phyloP scores from a whole-genome alignment of 2,888 invertebrate genomes.

The Strigamia crassipes region DNA sequence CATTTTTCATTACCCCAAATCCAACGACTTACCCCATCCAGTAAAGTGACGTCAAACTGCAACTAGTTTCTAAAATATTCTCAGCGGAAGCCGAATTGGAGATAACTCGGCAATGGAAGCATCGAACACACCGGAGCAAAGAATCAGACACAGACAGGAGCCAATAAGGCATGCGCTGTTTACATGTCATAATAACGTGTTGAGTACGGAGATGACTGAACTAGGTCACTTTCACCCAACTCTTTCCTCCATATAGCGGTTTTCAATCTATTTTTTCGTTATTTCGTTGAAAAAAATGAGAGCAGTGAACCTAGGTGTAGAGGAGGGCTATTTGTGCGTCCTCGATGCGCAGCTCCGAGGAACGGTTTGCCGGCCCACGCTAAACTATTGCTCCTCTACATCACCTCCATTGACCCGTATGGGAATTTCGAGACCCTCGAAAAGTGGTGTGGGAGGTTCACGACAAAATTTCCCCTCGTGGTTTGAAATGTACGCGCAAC shows the following conservation, averaged over 20 bases:
- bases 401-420: conserved; percentile 23
- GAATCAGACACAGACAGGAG: background rate
- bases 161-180: background rate
- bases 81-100: background rate
- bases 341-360: conserved; percentile 10
- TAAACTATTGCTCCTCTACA: background rate
- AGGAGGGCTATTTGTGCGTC: background rate
- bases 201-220: background rate
- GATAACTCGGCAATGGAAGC: background rate
- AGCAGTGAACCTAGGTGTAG: background rate
- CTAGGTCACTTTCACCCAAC: background rate
- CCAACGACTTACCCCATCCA: background rate
- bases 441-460: background rate
- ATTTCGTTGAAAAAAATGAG: background rate
- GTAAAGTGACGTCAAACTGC: background rate
- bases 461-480: background rate
- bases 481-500: background rate
- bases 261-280: background rate
- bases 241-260: background rate
- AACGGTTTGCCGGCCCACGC: conserved; percentile 19
- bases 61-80: background rate
- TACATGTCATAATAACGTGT: background rate
- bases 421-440: conserved; percentile 20
- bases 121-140: background rate
- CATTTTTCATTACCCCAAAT: background rate